Evolutionary conservation across 2,113 vertebrate genomes (phyloP), one percentile per base, ranked within the genome.

Genomic region (Cygnus buccinator): DNA sequence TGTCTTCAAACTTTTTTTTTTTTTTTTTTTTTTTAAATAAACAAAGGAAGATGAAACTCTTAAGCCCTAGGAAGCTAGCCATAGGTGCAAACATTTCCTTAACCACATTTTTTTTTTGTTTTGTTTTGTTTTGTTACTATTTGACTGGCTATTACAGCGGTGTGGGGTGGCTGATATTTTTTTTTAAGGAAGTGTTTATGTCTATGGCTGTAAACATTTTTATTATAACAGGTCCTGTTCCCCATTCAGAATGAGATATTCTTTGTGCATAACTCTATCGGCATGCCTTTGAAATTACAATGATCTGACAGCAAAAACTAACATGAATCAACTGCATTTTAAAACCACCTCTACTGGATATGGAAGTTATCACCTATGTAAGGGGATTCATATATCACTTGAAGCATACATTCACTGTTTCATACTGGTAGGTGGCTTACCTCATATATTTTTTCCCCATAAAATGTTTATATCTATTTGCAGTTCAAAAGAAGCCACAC

Each of bases 401-500:
- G 37, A 25, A 84, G 31, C 59, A 37, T 44, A 63, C 1, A 0
- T 61, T 91, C 54, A 70, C 11, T 62, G 37, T 50, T 93, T 91
- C 81, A 73, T 37, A 70, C 28, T 80, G 41, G 28, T 89, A 66
- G 63, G 83, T 72, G 50, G 22, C 31, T 87, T 91, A 21, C 39
- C 23, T 82, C 39, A 33, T 4, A 44, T 46, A 48, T 43, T 65
- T 39, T 33, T 16, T 2, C 3, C 6, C 11, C 23, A 61, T 73
- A 87, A 94, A 82, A 94, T 54, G 44, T 50, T 71, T 95, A 10
- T 87, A 85, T 91, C 55, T 80, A 83, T 90, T 92, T 93, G 37
- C 31, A 90, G 62, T 93, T 96, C 82, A 88, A 77, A 95, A 63
- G 84, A 93, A 93, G 78, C 63, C 83, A 86, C 68, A 63, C 52